Conservation (phyloP, 2,888 invertebrate genomes). For the Electrophaes corylata region DNA sequence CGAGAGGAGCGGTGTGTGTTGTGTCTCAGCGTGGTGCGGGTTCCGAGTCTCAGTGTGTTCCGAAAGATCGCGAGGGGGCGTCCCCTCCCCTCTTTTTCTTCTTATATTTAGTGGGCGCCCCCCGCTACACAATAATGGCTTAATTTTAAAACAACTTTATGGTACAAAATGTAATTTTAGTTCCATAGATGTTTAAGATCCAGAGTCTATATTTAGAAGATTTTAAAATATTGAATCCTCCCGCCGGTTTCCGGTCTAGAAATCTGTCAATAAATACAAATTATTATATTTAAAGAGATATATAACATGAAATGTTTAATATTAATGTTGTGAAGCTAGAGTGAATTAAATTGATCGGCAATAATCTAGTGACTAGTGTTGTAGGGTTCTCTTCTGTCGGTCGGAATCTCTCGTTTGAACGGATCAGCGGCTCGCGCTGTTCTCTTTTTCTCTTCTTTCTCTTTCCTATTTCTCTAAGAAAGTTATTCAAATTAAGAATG, state of each 20-base stretch:
- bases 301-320: conserved; percentile 61
- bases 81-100: conserved; percentile 18
- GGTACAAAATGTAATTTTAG: conserved; percentile 82
- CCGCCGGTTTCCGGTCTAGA: conserved; percentile 46
- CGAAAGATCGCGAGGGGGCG: conserved; percentile 49
- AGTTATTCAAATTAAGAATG: not conserved
- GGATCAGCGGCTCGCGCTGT: conserved; percentile 24
- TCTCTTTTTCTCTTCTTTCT: conserved; percentile 15
- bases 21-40: conserved; percentile 32
- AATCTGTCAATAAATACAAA: conserved; percentile 54
- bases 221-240: conserved; percentile 53
- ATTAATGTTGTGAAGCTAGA: conserved; percentile 64
- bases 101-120: conserved; percentile 29
- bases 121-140: conserved; percentile 60
- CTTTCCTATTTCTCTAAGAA: conserved; percentile 7
- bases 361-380: conserved; percentile 47
- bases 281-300: conserved; percentile 53
- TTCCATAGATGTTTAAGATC: conserved; percentile 78
- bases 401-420: conserved; percentile 30
- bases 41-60: conserved; percentile 47
- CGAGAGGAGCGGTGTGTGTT: conserved; percentile 33
- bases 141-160: conserved; percentile 74
- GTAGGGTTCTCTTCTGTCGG: conserved; percentile 33
- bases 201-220: conserved; percentile 78
- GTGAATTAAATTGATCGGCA: conserved; percentile 59